Evolutionary conservation across 2,888 invertebrate species (phyloP), one percentile per base, ranked within the genome.

Genomic region (Axea sp.): DNA sequence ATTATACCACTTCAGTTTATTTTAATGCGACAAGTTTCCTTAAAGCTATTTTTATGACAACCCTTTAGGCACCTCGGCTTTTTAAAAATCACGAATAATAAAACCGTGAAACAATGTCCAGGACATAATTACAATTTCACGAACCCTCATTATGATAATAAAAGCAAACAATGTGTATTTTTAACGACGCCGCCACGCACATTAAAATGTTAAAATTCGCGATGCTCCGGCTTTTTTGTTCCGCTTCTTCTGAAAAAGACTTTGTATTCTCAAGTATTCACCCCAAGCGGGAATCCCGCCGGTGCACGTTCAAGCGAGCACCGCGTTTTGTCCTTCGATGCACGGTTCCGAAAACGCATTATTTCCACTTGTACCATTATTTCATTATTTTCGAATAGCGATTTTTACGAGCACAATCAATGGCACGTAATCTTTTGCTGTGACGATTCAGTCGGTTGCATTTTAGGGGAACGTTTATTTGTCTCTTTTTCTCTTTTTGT

Each of bases 121-220:
- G 5, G 17, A 15, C 22, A 28, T 15, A 26, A 45, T 28, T 28
- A 45, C 9, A 28, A 26, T 31, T 49, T 49, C n/a, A 11, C 12
- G 9, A 49, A 30, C 8, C 4, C 31, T 31, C 47, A 30, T 49
- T 31, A 22, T 2, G 33, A 49, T 31, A 33, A 19, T 12, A 49
- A 49, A 49, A 49, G 22, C 11, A 31, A 31, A 33, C 22, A 49
- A 33, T 49, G n/a, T 49, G 31, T 31, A 49, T 31, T 49, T 19
- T 49, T 19, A 31, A 31, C 22, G 31, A 31, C 45, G 9, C 8
- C 4, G 30, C 15, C 9, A 9, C 6, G 9, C 4, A 30, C 12
- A 19, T 31, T 49, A 49, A 31, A 31, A 49, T 12, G 33, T 30
- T 19, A 22, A 31, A 49, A 49, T 8, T 47, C 19, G 47, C n/a